Evolutionary conservation across 2,888 invertebrate species (phyloP).

Genomic region (Theodoxus fluviatilis): DNA sequence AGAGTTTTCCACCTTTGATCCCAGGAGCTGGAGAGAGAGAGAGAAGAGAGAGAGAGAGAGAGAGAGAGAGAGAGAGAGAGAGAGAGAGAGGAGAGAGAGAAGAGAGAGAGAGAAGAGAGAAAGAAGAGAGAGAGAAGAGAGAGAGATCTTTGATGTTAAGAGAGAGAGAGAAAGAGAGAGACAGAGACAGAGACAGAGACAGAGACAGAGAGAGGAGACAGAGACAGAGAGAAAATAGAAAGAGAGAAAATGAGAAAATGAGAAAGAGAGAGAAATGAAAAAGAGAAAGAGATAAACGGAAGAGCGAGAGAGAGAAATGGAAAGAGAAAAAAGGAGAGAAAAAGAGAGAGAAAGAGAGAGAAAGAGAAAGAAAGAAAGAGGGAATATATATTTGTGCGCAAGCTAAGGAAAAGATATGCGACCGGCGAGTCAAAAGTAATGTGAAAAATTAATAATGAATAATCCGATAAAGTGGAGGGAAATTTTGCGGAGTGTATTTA

Average conservation of each 20-base stretch:
- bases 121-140: neutral
- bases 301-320: neutral
- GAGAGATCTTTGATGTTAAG: neutral
- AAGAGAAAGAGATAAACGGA: slow-evolving; percentile 2
- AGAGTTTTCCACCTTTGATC: no score
- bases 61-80: neutral
- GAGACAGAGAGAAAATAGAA: neutral
- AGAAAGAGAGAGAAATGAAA: slow-evolving; percentile 6
- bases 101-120: neutral
- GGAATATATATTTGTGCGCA: no score
- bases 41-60: no score
- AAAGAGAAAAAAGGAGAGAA: no score
- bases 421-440: no score
- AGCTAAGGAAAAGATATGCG: no score
- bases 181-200: neutral
- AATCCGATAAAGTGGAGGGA: no score
- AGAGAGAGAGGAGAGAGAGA: neutral
- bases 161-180: neutral
- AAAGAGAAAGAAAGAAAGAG: neutral
- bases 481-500: no score
- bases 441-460: no score
- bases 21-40: no score
- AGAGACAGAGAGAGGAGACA: slow-evolving; percentile 8
- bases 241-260: neutral
- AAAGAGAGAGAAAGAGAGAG: no score